A percentile compares a stretch with the other conserved stretches of the same genome.
These are phyloP conservation scores for Thrips palmi DNA, from an alignment of 1,140 invertebrate species.

Conservation along the genomic window DNA sequence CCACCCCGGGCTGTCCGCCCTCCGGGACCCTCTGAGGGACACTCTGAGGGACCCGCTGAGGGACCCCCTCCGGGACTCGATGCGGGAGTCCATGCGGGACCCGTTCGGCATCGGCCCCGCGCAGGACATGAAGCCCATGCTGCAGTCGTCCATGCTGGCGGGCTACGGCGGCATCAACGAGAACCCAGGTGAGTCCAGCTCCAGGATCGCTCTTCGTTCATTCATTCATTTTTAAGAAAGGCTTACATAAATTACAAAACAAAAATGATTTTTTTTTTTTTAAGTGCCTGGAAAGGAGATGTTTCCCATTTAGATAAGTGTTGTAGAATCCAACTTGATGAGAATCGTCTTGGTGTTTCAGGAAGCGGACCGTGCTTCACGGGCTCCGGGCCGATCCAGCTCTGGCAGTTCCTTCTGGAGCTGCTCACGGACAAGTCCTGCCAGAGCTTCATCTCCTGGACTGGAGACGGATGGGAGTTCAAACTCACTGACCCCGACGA, in stretches of 20 bases:
- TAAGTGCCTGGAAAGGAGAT: no score
- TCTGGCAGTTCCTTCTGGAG: conserved; percentile 96
- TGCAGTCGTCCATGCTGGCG: conserved; percentile 50
- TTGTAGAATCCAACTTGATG: no score
- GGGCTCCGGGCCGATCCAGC: conserved; percentile 80
- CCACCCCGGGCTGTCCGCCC: conserved; percentile 11
- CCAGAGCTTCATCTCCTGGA: conserved; percentile 95
- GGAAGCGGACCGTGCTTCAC: conserved; percentile 61
- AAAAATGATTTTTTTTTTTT: conserved; percentile 2
- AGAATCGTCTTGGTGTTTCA: conserved; percentile 17
- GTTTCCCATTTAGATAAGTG: no score
- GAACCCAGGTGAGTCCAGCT: no score
- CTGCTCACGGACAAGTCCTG: conserved; percentile 90
- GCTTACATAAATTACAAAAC: neutral
- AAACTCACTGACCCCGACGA: conserved; percentile 97
- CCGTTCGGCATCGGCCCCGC: conserved; percentile 26
- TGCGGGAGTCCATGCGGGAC: conserved; percentile 28
- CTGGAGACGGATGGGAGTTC: conserved; percentile 97
- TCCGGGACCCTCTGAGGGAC: conserved; percentile 11
- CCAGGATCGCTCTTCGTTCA: conserved; percentile 4
- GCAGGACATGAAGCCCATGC: conserved; percentile 49
- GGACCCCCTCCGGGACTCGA: no score
- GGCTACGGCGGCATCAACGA: conserved; percentile 41
- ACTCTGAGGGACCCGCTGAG: conserved; percentile 15
- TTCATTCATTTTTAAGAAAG: conserved; percentile 4